Percentiles rank a stretch among this genome's conserved stretches.
These are phyloP conservation scores for Lochmaea crataegi DNA, from an alignment of 2,888 invertebrate species.

Conservation along the genomic window DNA sequence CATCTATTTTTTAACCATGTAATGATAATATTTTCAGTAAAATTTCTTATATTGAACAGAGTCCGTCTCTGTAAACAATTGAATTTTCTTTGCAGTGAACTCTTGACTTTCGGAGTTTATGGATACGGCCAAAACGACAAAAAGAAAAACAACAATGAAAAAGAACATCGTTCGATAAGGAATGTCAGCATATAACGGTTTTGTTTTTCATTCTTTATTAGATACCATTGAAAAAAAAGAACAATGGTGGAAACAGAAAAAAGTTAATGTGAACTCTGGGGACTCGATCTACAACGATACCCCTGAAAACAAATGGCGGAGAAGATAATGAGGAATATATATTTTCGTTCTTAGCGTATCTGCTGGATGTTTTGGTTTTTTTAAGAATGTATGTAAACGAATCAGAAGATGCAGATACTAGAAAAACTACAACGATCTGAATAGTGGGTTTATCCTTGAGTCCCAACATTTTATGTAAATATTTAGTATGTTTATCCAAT, in stretches of 20 bases:
- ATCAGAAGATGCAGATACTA: not conserved
- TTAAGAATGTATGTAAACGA: not conserved
- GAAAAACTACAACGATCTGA: too few species aligned
- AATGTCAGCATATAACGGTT: constrained; percentile 15
- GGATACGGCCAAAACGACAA: constrained; percentile 17
- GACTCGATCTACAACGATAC: constrained; percentile 1
- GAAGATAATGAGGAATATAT: constrained; percentile 18
- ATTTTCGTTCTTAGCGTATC: constrained; percentile 7
- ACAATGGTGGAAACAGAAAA: not conserved
- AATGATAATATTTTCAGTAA: too few species aligned
- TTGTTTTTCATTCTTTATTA: constrained; percentile 11
- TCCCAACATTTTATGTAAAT: too few species aligned
- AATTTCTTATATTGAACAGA: too few species aligned
- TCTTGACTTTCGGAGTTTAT: constrained; percentile 20
- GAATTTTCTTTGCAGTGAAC: constrained; percentile 13
- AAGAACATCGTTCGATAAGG: constrained; percentile 19
- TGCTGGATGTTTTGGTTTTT: not conserved
- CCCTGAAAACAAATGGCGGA: constrained; percentile 14
- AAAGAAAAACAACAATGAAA: constrained; percentile 21
- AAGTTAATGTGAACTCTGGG: constrained; percentile 10
- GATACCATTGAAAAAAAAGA: not conserved
- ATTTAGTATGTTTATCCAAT: too few species aligned
- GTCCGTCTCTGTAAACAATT: not conserved
- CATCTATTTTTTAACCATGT: too few species aligned
- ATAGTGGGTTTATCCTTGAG: too few species aligned